Percentiles rank a stretch among this genome's conserved stretches.
Evolutionary conservation across 2,888 invertebrate species (phyloP).

Genomic region (Lasioglossum leucozonium): DNA sequence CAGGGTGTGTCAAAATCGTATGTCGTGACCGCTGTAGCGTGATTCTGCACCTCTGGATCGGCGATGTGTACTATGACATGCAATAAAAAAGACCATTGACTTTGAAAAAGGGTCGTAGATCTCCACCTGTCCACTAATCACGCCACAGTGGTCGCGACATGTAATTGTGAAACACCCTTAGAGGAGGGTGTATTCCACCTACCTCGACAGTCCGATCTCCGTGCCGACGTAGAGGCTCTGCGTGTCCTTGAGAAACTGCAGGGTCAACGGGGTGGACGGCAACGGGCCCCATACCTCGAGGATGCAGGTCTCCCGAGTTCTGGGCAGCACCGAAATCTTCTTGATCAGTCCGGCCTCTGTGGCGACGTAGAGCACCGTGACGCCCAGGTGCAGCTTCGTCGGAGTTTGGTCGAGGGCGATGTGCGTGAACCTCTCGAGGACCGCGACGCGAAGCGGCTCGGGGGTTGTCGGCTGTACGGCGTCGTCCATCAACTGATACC

Average conservation of each 20-base stretch:
- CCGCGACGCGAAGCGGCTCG: conserved; percentile 89
- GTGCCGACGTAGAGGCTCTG: conserved; percentile 85
- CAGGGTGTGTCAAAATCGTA: too few relatives aligned
- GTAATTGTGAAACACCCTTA: too few relatives aligned
- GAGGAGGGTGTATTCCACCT: too few relatives aligned
- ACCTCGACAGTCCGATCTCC: conserved; percentile 79
- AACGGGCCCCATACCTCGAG: conserved; percentile 93
- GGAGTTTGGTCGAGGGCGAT: conserved; percentile 93
- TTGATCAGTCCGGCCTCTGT: conserved; percentile 91
- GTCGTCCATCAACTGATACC: conserved; percentile 95
- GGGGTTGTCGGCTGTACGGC: conserved; percentile 91
- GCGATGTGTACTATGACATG: too few relatives aligned
- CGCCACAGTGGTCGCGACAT: too few relatives aligned
- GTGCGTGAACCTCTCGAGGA: conserved; percentile 90
- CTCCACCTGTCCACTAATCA: too few relatives aligned
- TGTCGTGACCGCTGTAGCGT: too few relatives aligned
- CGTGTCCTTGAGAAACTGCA: conserved; percentile 93
- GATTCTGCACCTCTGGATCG: too few relatives aligned
- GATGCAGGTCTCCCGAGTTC: conserved; percentile 90
- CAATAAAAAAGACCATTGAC: too few relatives aligned
- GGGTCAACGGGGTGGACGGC: conserved; percentile 86
- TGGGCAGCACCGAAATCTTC: conserved; percentile 92
- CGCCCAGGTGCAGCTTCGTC: conserved; percentile 89
- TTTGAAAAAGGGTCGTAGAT: too few relatives aligned
- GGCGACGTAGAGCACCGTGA: conserved; percentile 93